Conservation (phyloP, 2,797 vertebrate species). For the Dallia pectoralis region DNA sequence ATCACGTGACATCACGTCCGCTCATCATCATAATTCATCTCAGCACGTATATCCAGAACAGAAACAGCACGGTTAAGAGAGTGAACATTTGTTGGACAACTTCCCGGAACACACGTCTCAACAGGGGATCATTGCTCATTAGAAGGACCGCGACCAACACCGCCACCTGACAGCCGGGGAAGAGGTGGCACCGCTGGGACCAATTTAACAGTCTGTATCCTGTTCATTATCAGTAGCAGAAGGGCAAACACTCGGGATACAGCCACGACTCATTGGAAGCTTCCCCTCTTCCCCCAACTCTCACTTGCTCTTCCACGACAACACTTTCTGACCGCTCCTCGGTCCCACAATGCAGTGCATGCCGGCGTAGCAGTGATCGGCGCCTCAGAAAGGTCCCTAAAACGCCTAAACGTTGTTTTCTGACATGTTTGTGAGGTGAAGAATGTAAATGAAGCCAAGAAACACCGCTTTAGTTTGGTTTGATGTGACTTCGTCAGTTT, state of each 20-base stretch:
- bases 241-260: constrained; percentile 62
- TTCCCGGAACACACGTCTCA: constrained; percentile 7
- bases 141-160: background rate
- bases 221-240: constrained; percentile 65
- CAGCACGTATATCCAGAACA: background rate
- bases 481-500: constrained; percentile 26
- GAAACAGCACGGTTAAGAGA: background rate
- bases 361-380: constrained; percentile 63
- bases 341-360: constrained; percentile 55
- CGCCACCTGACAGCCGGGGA: background rate
- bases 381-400: constrained; percentile 54
- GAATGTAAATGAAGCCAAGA: constrained; percentile 50
- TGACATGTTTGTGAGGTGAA: constrained; percentile 57
- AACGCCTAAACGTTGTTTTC: constrained; percentile 48
- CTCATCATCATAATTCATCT: constrained; percentile 27
- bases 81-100: constrained; percentile 16
- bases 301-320: constrained; percentile 34
- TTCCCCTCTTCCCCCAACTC: constrained; percentile 25
- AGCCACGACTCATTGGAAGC: constrained; percentile 64
- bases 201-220: background rate
- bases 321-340: constrained; percentile 27
- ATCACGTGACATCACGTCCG: background rate
- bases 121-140: background rate
- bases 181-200: background rate
- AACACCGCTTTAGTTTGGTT: constrained; percentile 45